Evolutionary conservation across 2,888 invertebrate genomes (phyloP).

Genomic region (Rhabditoides inermis): DNA sequence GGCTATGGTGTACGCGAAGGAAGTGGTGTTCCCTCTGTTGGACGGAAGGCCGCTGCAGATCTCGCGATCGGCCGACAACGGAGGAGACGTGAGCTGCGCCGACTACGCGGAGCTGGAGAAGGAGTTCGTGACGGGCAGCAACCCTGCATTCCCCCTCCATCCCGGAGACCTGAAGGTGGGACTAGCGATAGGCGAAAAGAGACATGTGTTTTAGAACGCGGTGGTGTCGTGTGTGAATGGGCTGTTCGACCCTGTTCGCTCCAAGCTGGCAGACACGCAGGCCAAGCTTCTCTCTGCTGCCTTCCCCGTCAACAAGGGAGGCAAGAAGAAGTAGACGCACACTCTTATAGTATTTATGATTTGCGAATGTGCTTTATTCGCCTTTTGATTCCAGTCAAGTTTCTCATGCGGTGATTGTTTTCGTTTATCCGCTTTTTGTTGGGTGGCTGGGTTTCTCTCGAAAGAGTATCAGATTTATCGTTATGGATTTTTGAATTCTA

Average conservation of each 20-base stretch:
- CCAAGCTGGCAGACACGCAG: slow-evolving; percentile 19
- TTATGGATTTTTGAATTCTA: no score
- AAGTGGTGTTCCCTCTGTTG: slow-evolving; percentile 37
- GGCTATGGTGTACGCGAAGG: slow-evolving; percentile 34
- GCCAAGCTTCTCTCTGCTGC: slow-evolving; percentile 26
- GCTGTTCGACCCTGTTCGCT: slow-evolving; percentile 24
- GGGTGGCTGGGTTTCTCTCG: no score
- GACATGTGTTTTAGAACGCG: background rate
- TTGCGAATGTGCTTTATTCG: no score
- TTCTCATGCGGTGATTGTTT: no score
- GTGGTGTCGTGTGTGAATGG: background rate
- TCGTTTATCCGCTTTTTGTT: no score
- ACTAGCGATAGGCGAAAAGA: background rate
- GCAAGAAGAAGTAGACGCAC: slow-evolving; percentile 18
- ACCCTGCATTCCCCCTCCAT: slow-evolving; percentile 61
- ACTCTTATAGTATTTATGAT: no score
- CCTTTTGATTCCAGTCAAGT: no score
- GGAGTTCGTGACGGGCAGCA: slow-evolving; percentile 65
- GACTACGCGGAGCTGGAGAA: slow-evolving; percentile 71
- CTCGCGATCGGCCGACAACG: slow-evolving; percentile 61
- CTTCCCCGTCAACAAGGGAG: slow-evolving; percentile 20
- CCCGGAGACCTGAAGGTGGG: slow-evolving; percentile 78
- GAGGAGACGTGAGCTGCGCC: slow-evolving; percentile 69
- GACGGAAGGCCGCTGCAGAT: slow-evolving; percentile 18
- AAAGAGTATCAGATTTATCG: no score